These are phyloP conservation scores for Eulacestoma nigropectus DNA, from an alignment of 2,113 vertebrate genomes.

Conservation along the genomic window DNA sequence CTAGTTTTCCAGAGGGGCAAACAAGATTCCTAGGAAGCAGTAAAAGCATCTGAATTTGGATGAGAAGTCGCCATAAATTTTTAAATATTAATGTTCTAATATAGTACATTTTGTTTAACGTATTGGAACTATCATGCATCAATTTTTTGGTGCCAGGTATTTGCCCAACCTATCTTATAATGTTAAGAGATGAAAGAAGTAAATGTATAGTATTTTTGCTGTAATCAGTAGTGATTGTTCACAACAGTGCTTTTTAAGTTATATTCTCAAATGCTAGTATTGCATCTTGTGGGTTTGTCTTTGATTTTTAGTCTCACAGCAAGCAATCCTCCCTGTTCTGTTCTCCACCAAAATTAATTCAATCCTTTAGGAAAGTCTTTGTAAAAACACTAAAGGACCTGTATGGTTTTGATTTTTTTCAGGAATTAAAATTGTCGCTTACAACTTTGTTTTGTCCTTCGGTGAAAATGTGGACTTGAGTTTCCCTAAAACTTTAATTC, in stretches of 20 bases:
- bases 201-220: conserved; percentile 65
- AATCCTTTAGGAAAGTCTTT: conserved; percentile 53
- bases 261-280: conserved; percentile 22
- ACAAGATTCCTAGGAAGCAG: background rate
- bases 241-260: conserved; percentile 66
- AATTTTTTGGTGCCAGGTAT: conserved; percentile 68
- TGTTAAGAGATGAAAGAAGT: conserved; percentile 61
- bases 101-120: conserved; percentile 54
- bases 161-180: conserved; percentile 65
- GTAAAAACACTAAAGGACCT: conserved; percentile 45
- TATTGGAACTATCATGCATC: conserved; percentile 68
- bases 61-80: background rate
- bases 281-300: conserved; percentile 31
- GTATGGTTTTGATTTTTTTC: conserved; percentile 40
- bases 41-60: conserved; percentile 17
- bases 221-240: conserved; percentile 54
- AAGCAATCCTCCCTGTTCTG: conserved; percentile 18
- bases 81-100: conserved; percentile 62
- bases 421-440: conserved; percentile 38
- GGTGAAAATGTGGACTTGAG: background rate
- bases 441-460: background rate
- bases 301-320: conserved; percentile 45
- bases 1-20: background rate
- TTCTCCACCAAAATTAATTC: conserved; percentile 12
- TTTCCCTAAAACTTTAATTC: background rate